Base-by-base conservation (phyloP, 2,113 vertebrate genomes). In the Mustelus asterias region DNA sequence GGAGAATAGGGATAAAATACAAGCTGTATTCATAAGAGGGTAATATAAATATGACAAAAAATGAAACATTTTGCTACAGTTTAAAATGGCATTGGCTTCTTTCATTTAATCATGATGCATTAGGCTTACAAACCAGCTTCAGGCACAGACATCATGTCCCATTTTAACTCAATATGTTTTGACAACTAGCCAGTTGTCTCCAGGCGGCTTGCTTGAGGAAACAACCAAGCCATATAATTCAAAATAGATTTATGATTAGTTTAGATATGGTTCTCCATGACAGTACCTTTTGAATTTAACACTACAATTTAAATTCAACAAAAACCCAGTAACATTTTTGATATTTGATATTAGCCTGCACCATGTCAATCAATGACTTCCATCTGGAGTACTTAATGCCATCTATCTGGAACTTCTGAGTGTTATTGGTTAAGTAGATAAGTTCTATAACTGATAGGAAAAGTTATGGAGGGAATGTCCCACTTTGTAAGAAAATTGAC, bases 161-260 rank as follows among this genome's bases (percentile, higher is more conserved):
- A 83, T 37, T 37, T 83, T 83, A 83, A 80, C 76, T 80, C 76
- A 80, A 44, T 44, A 83, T 83, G 37, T 44, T 83, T 83, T 83
- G 80, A 83, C 80, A 83, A 83, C 80, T 83, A 83, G 5, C 80
- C 80, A 83, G 37, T 83, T 83, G 80, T 83, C 80, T 83, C 37
- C n/a, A 83, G 37, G 80, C 37, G 41, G 37, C 37, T 20, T 83
- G 37, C 80, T 83, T 83, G 37, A 83, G 37, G 80, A 20, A 83
- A 41, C 5, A 83, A 83, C 80, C 37, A 83, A 83, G 80, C 37
- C 37, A 20, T 41, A 83, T 83, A 83, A 83, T 83, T 83, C 80
- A 83, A 83, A 37, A 44, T 11, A 83, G 80, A 83, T 83, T 16
- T 83, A 18, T 37, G 37, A 83, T 83, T 83, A 41, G 80, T 37